Percentiles rank a stretch among this genome's conserved stretches.
Conservation (phyloP, 2,888 invertebrate species). For the Polyommatus icarus region DNA sequence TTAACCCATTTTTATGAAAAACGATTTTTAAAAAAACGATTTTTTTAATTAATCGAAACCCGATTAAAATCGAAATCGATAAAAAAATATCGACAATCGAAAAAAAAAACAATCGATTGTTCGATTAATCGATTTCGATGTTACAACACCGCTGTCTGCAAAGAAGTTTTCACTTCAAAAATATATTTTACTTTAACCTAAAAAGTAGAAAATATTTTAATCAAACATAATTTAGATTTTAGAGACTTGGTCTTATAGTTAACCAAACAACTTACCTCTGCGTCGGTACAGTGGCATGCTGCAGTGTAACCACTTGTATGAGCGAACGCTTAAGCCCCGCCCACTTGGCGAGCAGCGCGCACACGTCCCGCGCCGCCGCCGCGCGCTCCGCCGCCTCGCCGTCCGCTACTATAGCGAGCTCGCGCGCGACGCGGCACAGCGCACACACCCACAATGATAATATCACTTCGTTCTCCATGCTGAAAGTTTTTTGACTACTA, state of each 20-base stretch:
- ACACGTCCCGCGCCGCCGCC: slow-evolving; percentile 34
- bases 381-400: slow-evolving; percentile 32
- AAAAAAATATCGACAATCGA: too few species aligned
- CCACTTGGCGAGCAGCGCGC: slow-evolving; percentile 51
- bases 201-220: not conserved
- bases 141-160: too few species aligned
- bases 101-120: too few species aligned
- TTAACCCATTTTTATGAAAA: too few species aligned
- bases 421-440: slow-evolving; percentile 46
- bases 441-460: slow-evolving; percentile 63
- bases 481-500: slow-evolving; percentile 40
- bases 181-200: too few species aligned
- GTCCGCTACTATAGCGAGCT: not conserved
- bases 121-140: too few species aligned
- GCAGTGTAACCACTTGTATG: slow-evolving; percentile 56
- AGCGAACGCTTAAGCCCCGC: slow-evolving; percentile 52
- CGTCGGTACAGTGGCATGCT: slow-evolving; percentile 50
- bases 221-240: too few species aligned
- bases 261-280: slow-evolving; percentile 41
- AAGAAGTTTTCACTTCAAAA: too few species aligned
- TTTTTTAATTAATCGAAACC: too few species aligned
- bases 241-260: too few species aligned
- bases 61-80: too few species aligned
- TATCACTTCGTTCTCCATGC: slow-evolving; percentile 57
- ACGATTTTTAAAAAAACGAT: too few species aligned